Evolutionary conservation across 2,888 invertebrate genomes (phyloP).

Genomic region (Pachydiplax longipennis): DNA sequence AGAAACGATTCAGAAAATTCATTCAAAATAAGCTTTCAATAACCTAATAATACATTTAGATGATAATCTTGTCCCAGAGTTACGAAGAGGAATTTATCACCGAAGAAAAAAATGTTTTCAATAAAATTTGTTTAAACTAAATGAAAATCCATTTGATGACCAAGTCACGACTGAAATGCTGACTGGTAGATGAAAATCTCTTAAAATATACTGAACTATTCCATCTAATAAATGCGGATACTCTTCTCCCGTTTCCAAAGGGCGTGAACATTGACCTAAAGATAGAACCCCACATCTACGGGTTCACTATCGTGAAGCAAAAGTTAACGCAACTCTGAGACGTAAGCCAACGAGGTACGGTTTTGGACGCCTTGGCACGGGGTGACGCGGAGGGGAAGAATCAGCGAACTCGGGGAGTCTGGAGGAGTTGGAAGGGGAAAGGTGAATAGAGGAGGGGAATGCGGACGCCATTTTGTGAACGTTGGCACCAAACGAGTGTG

Average conservation of each 20-base stretch:
- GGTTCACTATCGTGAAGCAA: not conserved
- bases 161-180: no score
- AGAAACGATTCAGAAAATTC: no score
- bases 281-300: not conserved
- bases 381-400: not conserved
- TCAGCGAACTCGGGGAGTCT: not conserved
- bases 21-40: no score
- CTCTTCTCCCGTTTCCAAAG: not conserved
- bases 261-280: not conserved
- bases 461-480: slow-evolving; percentile 43
- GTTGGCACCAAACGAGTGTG: slow-evolving; percentile 21
- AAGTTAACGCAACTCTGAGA: not conserved
- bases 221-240: not conserved
- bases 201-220: not conserved
- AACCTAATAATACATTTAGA: no score
- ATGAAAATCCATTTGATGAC: no score
- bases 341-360: not conserved
- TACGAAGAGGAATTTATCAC: no score
- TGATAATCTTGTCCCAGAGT: no score
- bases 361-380: not conserved
- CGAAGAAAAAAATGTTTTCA: no score
- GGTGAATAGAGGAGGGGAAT: not conserved
- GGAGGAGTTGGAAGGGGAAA: not conserved
- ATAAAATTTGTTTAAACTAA: no score
- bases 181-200: not conserved